These are phyloP conservation scores for Ceuthmochares aereus DNA, from an alignment of 2,113 vertebrate genomes.

Conservation along the genomic window DNA sequence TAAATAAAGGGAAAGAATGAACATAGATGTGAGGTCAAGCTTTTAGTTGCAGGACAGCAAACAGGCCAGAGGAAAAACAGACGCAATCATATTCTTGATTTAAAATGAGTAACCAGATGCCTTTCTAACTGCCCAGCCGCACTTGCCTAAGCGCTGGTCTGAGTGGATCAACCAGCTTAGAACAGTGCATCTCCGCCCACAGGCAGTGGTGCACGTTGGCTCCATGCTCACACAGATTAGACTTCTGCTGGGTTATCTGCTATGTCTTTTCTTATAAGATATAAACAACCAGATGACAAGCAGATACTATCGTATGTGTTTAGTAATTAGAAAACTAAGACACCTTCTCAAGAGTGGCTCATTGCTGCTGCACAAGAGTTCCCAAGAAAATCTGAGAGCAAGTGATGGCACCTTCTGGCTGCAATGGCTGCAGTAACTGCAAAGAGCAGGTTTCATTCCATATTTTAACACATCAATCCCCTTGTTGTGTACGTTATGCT, in stretches of 20 bases:
- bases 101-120: background rate
- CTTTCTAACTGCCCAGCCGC: background rate
- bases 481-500: background rate
- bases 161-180: background rate
- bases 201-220: background rate
- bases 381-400: background rate
- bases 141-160: background rate
- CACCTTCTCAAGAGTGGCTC: background rate
- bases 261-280: background rate
- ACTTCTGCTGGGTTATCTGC: no score
- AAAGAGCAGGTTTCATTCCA: background rate
- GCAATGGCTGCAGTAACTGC: background rate
- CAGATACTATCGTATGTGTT: background rate
- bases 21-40: background rate
- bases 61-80: background rate
- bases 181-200: background rate
- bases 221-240: accelerated
- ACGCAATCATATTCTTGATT: background rate
- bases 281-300: background rate
- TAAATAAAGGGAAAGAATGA: background rate
- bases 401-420: background rate
- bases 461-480: background rate
- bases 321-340: background rate
- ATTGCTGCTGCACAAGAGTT: background rate
- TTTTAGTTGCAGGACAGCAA: background rate